These are phyloP conservation scores for Psammodynastes pulverulentus DNA, from an alignment of 2,113 vertebrate genomes.

Conservation along the genomic window DNA sequence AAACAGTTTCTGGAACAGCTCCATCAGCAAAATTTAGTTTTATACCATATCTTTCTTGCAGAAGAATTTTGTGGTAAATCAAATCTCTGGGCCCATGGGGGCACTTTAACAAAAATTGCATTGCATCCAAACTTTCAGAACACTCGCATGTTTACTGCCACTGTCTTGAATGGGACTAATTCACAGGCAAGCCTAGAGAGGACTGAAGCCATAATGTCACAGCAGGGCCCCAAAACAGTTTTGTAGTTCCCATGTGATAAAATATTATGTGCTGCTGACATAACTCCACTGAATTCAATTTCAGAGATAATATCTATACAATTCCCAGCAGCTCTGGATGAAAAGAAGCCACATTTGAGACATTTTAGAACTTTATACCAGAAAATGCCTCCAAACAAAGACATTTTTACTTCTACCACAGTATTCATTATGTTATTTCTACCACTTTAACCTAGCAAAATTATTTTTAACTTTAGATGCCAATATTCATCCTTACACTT, in stretches of 20 bases:
- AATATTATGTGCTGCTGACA: constrained; percentile 13
- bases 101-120: not conserved
- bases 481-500: not conserved
- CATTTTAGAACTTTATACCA: constrained; percentile 8
- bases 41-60: not conserved
- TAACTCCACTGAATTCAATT: constrained; percentile 12
- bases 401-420: constrained; percentile 13
- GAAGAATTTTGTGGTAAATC: not conserved
- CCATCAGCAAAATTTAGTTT: not conserved
- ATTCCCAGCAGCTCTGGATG: constrained; percentile 4
- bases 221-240: not conserved
- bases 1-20: not conserved
- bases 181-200: not conserved
- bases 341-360: not conserved
- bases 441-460: not conserved
- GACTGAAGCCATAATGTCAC: not conserved
- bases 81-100: not conserved
- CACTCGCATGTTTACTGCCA: not conserved
- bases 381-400: constrained; percentile 8
- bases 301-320: constrained; percentile 13
- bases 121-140: not conserved
- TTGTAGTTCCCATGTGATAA: not conserved
- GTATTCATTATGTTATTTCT: constrained; percentile 13
- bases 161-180: not conserved
- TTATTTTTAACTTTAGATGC: constrained; percentile 2